Conservation (phyloP, 2,888 invertebrate species). For the Chymomyza procnemis region DNA sequence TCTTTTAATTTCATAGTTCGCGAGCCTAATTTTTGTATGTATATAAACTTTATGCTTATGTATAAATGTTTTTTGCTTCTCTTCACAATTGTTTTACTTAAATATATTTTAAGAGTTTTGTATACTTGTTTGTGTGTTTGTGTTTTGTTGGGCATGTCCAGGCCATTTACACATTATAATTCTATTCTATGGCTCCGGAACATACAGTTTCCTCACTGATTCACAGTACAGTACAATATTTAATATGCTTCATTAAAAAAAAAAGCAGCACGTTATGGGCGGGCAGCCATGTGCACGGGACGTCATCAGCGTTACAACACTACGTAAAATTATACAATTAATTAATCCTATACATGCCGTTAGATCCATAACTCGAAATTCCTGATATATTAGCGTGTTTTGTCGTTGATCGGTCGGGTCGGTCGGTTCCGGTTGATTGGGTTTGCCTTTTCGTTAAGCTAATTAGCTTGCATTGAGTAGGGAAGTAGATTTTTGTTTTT, state of each 20-base stretch:
- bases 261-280: constrained; percentile 51
- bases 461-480: constrained; percentile 57
- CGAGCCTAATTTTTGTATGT: constrained; percentile 48
- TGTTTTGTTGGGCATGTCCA: constrained; percentile 6
- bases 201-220: constrained; percentile 6
- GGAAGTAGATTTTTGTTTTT: constrained; percentile 44
- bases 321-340: constrained; percentile 72
- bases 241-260: constrained; percentile 13
- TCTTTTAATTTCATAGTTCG: constrained; percentile 59
- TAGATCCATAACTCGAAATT: constrained; percentile 62
- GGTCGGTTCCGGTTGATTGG: constrained; percentile 43
- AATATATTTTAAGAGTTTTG: constrained; percentile 44
- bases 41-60: constrained; percentile 53
- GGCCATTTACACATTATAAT: constrained; percentile 9
- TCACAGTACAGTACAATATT: neutral
- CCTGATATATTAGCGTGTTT: constrained; percentile 62
- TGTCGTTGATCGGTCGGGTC: constrained; percentile 58
- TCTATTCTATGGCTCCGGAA: constrained; percentile 6
- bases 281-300: constrained; percentile 60
- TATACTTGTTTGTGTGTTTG: constrained; percentile 62
- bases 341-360: constrained; percentile 47
- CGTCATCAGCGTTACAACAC: constrained; percentile 72
- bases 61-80: constrained; percentile 12
- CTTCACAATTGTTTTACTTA: constrained; percentile 66
- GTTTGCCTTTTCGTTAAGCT: constrained; percentile 24